Base-by-base conservation (phyloP, 2,113 vertebrate genomes). In the Mobula hypostoma region DNA sequence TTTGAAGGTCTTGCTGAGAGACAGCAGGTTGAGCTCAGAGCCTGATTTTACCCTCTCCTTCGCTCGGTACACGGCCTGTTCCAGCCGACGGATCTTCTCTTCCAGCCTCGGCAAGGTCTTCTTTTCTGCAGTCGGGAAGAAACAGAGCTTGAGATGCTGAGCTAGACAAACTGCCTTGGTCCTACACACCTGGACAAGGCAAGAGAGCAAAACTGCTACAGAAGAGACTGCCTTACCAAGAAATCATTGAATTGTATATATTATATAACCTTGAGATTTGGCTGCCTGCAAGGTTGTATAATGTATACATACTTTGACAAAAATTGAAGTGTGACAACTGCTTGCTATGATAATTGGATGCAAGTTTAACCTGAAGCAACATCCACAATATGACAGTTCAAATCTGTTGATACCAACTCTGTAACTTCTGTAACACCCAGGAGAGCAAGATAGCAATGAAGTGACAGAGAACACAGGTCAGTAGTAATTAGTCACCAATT, bases 21-120 rank as follows among this genome's bases (percentile, higher is more conserved):
- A 96, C 63, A 96, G 80, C 94, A 98, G 96, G 96, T 98, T 97
- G 95, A 96, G 95, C 96, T 98, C 97, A 0, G 98, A 98, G 77
- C 96, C 98, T 0, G 97, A 96, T 94, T 96, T 96, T 94, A 97
- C 95, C 94, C 95, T 96, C 82, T 96, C 95, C 12, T 95, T 91
- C 24, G 88, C 90, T 0, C 90, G 95, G 87, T 96, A 96, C 70
- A 93, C 40, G 0, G 96, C 95, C 94, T 96, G 95, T 92, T 98
- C 97, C 95, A 97, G 95, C 95, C 97, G 98, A 94, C 97, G 97
- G 36, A 97, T 95, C 63, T 96, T 95, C 7, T 97, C 96, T 94
- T 96, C 95, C 94, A 95, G 94, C 58, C 96, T 96, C 15, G 94
- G 94, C 0, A 72, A 74, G 0, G 95, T 93, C 95, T 94, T 97